Percentiles rank a stretch among this genome's conserved stretches.
Conservation (phyloP, 2,797 vertebrate species). For the Podarcis siculus region DNA sequence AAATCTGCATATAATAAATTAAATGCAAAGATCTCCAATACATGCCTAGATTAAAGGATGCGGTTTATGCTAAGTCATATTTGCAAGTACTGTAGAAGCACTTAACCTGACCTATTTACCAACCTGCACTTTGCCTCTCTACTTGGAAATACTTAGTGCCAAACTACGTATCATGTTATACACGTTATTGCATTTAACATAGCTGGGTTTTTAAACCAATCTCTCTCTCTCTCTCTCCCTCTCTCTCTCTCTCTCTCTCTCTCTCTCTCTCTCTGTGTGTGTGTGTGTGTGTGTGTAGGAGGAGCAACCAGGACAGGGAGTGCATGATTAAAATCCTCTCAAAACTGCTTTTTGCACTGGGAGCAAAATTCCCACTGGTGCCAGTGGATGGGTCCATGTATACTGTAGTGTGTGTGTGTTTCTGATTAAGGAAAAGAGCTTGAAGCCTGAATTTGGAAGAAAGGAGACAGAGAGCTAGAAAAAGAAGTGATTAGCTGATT, state of each 20-base stretch:
- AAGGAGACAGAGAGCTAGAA: neutral
- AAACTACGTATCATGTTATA: neutral
- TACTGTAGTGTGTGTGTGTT: neutral
- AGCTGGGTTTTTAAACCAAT: neutral
- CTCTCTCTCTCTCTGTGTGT: no score
- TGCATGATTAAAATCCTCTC: neutral
- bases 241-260: no score
- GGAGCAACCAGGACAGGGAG: no score
- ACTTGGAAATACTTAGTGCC: neutral
- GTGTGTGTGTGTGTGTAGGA: neutral
- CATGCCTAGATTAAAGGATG: neutral
- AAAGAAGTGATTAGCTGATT: neutral
- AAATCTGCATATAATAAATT: neutral
- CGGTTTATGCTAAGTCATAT: neutral
- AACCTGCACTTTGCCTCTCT: neutral
- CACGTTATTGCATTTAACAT: neutral
- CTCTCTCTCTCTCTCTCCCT: no score
- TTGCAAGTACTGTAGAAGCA: neutral
- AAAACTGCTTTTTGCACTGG: neutral
- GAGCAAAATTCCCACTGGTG: neutral
- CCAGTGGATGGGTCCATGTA: neutral
- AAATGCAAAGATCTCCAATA: neutral
- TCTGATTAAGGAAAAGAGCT: neutral
- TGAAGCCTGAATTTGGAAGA: neutral
- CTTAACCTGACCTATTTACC: neutral